Evolutionary conservation across 2,797 vertebrate genomes (phyloP).

Genomic region (Helostoma temminkii): DNA sequence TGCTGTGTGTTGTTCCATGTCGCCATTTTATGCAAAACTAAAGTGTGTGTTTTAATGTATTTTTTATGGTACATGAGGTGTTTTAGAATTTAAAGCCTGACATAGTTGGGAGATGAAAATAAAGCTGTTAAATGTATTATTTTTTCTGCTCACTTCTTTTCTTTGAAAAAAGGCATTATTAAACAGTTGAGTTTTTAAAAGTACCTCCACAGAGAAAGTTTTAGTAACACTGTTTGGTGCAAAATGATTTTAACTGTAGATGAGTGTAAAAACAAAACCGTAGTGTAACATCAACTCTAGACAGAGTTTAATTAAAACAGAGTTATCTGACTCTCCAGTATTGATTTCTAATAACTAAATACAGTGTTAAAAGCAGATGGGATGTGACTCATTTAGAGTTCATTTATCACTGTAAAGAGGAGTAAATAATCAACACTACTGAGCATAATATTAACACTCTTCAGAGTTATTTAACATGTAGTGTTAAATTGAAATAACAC

Average conservation of each 20-base stretch:
- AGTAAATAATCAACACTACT: conserved; percentile 9
- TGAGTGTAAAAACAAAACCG: conserved; percentile 20
- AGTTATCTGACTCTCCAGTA: conserved; percentile 13
- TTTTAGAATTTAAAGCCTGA: neutral
- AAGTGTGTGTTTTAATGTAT: neutral
- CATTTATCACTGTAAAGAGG: neutral
- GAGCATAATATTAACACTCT: too few species aligned
- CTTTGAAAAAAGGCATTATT: too few species aligned
- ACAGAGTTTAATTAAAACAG: too few species aligned
- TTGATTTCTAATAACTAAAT: conserved; percentile 34
- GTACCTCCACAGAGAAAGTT: conserved; percentile 7
- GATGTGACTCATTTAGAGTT: neutral
- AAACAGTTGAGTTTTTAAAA: too few species aligned
- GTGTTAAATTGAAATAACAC: conserved; percentile 20
- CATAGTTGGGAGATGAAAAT: too few species aligned
- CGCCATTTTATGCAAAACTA: conserved; percentile 44
- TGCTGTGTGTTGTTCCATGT: conserved; percentile 36
- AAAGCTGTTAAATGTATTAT: neutral
- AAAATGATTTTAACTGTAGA: neutral
- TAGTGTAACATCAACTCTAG: conserved; percentile 4
- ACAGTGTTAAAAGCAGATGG: neutral
- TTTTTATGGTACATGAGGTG: conserved; percentile 2
- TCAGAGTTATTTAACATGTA: conserved; percentile 35
- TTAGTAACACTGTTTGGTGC: conserved; percentile 1
- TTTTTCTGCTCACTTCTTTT: neutral